Evolutionary conservation across 2,888 invertebrate species (phyloP), one percentile per base, ranked within the genome.

Genomic region (Lypha dubia): DNA sequence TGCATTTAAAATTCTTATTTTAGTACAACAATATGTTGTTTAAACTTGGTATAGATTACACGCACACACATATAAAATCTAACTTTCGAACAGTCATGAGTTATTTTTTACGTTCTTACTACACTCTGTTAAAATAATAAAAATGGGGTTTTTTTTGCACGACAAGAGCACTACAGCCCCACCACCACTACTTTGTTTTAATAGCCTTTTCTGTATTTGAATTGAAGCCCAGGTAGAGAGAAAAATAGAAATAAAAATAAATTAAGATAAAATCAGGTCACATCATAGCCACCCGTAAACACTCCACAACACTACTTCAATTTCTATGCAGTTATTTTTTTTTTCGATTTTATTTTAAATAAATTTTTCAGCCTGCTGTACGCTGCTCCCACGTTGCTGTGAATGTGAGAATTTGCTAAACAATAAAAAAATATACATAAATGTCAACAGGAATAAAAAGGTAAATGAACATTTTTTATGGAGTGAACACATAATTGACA

Each of bases 401-500:
- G 56, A 74, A 79, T 11, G 51, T 46, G 28, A 32, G 70, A 56
- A 49, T 70, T 49, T 58, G 46, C 46, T 38, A n/a, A 49, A 35
- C 5, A 22, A 41, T 38, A 13, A 60, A 76, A 63, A 17, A 22
- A 3, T 49, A 65, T 32, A 44, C 9, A 28, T 2, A 32, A 70
- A 24, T 8, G 17, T 1, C 13, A 56, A 44, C 1, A 70, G 11
- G 7, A 63, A 41, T 20, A 65, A 32, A 62, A 70, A 62, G 56
- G 7, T 44, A 53, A 71, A 76, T 70, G n/a, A n/a, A n/a, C n/a
- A n/a, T n/a, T 68, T 70, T 46, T 74, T 68, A 77, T 46, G n/a
- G 60, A 65, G 51, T 53, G 67, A 74, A 60, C 67, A 80, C 62
- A 76, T 76, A 84, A 81, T 74, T 70, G 77, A 74, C 51, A 60